Conservation (phyloP, 2,797 vertebrate species). For the Calcarius lapponicus region DNA sequence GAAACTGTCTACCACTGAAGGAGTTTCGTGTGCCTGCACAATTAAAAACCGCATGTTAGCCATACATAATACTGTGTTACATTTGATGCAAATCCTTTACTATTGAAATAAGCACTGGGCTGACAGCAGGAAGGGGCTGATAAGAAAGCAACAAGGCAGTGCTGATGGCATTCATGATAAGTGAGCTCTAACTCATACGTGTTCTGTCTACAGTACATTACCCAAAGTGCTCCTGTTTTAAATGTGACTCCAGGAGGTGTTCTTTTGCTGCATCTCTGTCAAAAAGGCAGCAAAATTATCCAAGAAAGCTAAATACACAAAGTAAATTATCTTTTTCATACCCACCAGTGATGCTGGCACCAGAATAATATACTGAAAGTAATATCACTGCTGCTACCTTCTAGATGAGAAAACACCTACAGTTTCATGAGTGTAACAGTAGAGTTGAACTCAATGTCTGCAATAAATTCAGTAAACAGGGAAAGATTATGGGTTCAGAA, state of each 20-base stretch:
- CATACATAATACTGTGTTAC: slow-evolving; percentile 76
- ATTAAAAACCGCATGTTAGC: slow-evolving; percentile 81
- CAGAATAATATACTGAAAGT: slow-evolving; percentile 50
- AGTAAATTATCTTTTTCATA: slow-evolving; percentile 59
- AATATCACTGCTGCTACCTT: not conserved
- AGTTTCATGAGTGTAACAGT: slow-evolving; percentile 32
- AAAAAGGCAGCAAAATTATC: slow-evolving; percentile 62
- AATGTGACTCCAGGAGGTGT: slow-evolving; percentile 56
- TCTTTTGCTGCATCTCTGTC: slow-evolving; percentile 53
- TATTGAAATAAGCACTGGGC: slow-evolving; percentile 79
- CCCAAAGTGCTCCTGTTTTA: slow-evolving; percentile 67
- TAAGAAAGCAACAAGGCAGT: slow-evolving; percentile 85
- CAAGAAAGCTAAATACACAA: slow-evolving; percentile 59
- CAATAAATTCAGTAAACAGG: slow-evolving; percentile 50
- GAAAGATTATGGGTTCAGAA: not conserved
- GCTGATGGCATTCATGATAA: slow-evolving; percentile 83
- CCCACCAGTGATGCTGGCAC: slow-evolving; percentile 25
- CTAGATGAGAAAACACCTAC: slow-evolving; percentile 36
- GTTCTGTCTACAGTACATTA: slow-evolving; percentile 71
- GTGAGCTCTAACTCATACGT: slow-evolving; percentile 71
- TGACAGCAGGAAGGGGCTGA: slow-evolving; percentile 82
- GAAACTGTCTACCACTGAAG: slow-evolving; percentile 82
- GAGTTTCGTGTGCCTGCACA: slow-evolving; percentile 81
- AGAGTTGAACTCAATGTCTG: slow-evolving; percentile 9
- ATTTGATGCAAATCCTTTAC: slow-evolving; percentile 86